A percentile compares a stretch with the other conserved stretches of the same genome.
These are phyloP conservation scores for Neoseiulus cucumeris DNA, from an alignment of 1,140 invertebrate species.

Conservation along the genomic window DNA sequence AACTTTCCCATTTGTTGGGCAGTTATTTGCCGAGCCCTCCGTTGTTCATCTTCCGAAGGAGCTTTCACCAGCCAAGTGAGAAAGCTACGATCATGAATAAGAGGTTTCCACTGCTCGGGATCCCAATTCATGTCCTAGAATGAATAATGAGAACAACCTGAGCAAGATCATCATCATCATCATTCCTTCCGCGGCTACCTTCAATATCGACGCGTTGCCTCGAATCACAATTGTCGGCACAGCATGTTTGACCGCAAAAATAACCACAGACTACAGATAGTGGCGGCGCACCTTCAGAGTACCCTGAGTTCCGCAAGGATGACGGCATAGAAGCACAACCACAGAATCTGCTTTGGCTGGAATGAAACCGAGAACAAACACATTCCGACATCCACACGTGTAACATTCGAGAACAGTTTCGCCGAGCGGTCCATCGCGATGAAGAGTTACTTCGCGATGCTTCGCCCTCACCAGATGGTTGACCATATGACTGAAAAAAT, in stretches of 20 bases:
- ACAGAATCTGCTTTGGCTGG: constrained; percentile 97
- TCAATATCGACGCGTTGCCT: too few relatives aligned
- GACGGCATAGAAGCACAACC: constrained; percentile 88
- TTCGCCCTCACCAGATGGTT: constrained; percentile 94
- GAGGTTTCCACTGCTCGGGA: constrained; percentile 94
- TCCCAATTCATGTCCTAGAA: constrained; percentile 36
- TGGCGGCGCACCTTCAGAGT: constrained; percentile 97
- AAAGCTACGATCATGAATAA: constrained; percentile 87
- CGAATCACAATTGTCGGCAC: too few relatives aligned
- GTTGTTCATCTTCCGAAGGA: constrained; percentile 81
- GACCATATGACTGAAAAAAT: constrained; percentile 64
- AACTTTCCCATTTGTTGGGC: constrained; percentile 91
- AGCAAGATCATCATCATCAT: too few relatives aligned
- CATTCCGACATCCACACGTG: constrained; percentile 88
- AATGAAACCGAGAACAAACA: constrained; percentile 95
- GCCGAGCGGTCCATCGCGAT: constrained; percentile 87
- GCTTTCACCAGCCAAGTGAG: constrained; percentile 91
- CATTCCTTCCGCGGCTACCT: too few relatives aligned
- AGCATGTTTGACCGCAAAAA: too few relatives aligned
- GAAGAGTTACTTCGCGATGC: constrained; percentile 94
- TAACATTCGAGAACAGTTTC: constrained; percentile 97
- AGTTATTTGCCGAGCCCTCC: constrained; percentile 79
- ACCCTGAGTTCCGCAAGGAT: constrained; percentile 90
- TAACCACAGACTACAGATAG: not conserved
- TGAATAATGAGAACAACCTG: too few relatives aligned